phyloP scores from a whole-genome alignment of 2,797 vertebrate genomes.

The Pantherophis alleghaniensis region DNA sequence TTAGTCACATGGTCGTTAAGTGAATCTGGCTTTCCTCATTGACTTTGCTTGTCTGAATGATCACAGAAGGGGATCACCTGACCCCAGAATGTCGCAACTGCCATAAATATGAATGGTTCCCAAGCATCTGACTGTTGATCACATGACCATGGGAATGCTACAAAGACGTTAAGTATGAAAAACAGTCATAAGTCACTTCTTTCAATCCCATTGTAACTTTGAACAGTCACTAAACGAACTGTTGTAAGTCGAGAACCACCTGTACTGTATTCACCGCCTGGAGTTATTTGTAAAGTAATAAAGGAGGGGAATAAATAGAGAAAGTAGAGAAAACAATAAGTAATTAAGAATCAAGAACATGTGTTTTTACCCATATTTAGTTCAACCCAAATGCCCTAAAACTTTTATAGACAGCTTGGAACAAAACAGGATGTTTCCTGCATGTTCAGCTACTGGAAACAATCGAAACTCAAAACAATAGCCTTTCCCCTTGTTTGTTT shows the following conservation, averaged over 20 bases:
- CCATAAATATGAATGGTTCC: neutral
- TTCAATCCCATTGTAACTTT: neutral
- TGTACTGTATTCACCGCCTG: neutral
- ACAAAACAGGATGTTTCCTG: neutral
- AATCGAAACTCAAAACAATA: neutral
- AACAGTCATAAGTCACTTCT: neutral
- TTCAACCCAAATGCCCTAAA: neutral
- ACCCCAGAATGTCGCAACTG: accelerated
- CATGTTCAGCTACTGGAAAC: neutral
- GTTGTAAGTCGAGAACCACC: neutral
- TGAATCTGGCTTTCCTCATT: neutral
- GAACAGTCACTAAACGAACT: neutral
- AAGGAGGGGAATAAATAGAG: neutral
- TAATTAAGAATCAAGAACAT: neutral
- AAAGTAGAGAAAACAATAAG: neutral
- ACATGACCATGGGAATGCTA: neutral
- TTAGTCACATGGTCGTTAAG: neutral
- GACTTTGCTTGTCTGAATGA: neutral
- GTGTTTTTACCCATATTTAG: neutral
- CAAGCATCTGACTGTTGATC: neutral
- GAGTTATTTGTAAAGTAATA: neutral
- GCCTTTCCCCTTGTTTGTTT: neutral
- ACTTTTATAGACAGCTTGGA: neutral
- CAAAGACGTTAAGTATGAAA: neutral
- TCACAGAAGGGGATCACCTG: neutral